A percentile compares a stretch with the other conserved stretches of the same genome.
phyloP scores from a whole-genome alignment of 2,888 invertebrate genomes.

The Drosophila mayaguana region DNA sequence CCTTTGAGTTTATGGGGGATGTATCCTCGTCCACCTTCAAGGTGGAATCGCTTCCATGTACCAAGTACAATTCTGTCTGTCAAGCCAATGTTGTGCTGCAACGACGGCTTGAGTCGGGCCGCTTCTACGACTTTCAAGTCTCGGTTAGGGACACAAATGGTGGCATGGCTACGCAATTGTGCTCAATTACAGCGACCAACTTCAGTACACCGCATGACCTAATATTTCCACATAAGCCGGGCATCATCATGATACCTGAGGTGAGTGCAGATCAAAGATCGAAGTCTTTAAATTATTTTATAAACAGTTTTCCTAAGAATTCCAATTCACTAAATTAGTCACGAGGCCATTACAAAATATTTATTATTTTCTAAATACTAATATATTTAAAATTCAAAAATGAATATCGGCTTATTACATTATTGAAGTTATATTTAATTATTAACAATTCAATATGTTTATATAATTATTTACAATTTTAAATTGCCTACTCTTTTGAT shows the following conservation, averaged over 20 bases:
- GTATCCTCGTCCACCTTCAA: constrained; percentile 91
- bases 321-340: background rate
- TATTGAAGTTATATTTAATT: no score
- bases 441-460: no score
- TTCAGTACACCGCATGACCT: constrained; percentile 93
- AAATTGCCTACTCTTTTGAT: constrained; percentile 52
- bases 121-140: constrained; percentile 92
- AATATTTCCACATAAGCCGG: constrained; percentile 93
- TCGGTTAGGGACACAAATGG: constrained; percentile 92
- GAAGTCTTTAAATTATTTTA: background rate
- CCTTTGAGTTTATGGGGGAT: constrained; percentile 92
- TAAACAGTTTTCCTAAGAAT: background rate
- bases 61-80: constrained; percentile 94
- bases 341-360: background rate
- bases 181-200: constrained; percentile 93
- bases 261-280: constrained; percentile 84
- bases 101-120: constrained; percentile 91
- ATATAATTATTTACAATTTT: no score
- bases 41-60: constrained; percentile 93
- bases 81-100: constrained; percentile 94
- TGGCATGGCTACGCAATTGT: constrained; percentile 90
- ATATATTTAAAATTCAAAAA: no score
- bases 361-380: no score
- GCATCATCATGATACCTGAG: constrained; percentile 91
- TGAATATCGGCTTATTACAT: no score